phyloP scores from a whole-genome alignment of 2,113 vertebrate genomes.

The Malaclemys terrapin region DNA sequence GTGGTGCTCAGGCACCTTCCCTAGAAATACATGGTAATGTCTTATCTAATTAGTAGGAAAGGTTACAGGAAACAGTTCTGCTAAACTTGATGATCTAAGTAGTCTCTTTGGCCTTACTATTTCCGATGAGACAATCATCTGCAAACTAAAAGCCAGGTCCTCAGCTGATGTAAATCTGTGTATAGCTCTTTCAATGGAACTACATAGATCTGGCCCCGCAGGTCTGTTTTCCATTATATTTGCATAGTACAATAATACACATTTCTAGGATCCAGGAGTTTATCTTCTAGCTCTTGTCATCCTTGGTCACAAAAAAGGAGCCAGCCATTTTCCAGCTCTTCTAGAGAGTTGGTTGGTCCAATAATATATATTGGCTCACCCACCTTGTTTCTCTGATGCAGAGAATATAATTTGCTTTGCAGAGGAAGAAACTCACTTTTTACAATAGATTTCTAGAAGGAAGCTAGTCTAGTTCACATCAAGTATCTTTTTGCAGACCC shows the following conservation, averaged over 20 bases:
- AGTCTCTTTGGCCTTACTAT: background rate
- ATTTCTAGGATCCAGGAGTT: no score
- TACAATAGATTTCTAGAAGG: background rate
- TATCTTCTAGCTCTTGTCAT: background rate
- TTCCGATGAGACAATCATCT: background rate
- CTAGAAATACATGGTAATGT: background rate
- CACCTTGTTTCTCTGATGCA: background rate
- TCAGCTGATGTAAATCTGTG: background rate
- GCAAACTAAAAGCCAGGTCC: background rate
- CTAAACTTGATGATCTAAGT: background rate
- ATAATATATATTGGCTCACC: no score
- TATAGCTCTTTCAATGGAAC: background rate
- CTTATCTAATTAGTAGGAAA: background rate
- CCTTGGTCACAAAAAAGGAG: background rate
- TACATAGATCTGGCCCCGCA: background rate
- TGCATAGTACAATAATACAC: background rate
- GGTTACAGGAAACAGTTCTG: background rate
- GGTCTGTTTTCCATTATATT: conserved; percentile 9
- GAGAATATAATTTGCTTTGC: background rate
- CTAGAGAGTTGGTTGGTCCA: no score
- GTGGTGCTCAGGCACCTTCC: background rate
- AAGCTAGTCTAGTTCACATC: background rate
- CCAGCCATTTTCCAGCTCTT: background rate
- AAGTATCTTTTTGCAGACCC: background rate
- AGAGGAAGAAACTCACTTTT: background rate